Percentiles rank a stretch among this genome's conserved stretches.
Evolutionary conservation across 2,113 vertebrate genomes (phyloP).

Genomic region (Bubo blakistoni): DNA sequence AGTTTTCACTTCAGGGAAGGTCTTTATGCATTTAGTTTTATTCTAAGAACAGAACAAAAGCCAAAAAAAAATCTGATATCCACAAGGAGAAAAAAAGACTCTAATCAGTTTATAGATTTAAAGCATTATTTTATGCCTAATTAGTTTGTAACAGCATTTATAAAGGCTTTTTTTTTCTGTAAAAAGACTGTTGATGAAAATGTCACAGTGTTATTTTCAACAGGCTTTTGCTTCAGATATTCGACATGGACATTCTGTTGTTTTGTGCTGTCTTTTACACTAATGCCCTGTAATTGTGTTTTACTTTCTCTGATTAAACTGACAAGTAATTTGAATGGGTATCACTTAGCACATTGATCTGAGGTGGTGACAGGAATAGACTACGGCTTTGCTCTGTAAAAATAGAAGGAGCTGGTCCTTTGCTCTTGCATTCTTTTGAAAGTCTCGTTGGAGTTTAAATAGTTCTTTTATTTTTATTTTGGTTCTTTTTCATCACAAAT

Average conservation of each 20-base stretch:
- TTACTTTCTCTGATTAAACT: conserved; percentile 80
- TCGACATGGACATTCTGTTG: conserved; percentile 39
- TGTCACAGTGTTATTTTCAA: conserved; percentile 22
- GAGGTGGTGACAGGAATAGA: conserved; percentile 42
- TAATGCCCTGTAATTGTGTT: conserved; percentile 79
- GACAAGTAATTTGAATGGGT: conserved; percentile 76
- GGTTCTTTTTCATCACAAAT: not conserved
- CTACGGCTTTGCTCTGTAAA: not conserved
- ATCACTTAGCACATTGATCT: conserved; percentile 80
- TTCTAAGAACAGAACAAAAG: not conserved
- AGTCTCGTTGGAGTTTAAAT: not conserved
- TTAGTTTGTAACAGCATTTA: conserved; percentile 62
- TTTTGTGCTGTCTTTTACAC: conserved; percentile 68
- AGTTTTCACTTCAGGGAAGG: not conserved
- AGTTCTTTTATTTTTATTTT: not conserved
- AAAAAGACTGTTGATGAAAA: conserved; percentile 50
- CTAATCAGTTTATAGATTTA: conserved; percentile 65
- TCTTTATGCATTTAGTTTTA: not conserved
- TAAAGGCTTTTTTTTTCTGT: not conserved
- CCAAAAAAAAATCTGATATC: not conserved
- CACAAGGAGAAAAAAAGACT: conserved; percentile 49
- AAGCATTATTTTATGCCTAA: conserved; percentile 54
- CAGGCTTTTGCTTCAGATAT: conserved; percentile 8
- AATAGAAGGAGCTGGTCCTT: not conserved
- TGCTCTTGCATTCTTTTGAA: not conserved